phyloP scores from a whole-genome alignment of 2,797 vertebrate genomes.

The Euphonia xanthogaster region DNA sequence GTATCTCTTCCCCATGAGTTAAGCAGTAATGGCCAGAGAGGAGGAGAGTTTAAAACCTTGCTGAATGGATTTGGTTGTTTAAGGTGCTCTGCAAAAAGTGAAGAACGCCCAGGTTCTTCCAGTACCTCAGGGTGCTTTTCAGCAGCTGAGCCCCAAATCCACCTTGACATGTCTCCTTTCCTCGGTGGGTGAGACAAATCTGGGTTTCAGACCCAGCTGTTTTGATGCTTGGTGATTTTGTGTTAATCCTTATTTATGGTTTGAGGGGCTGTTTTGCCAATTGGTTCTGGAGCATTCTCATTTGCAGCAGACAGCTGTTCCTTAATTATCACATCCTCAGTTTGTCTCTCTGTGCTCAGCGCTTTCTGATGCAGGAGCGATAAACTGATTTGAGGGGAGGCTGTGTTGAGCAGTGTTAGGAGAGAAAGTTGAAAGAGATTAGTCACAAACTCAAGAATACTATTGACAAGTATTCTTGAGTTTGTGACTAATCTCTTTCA shows the following conservation, averaged over 20 bases:
- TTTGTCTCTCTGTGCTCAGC: not conserved
- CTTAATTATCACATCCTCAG: conserved; percentile 43
- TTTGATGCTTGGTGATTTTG: not conserved
- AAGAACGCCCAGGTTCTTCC: not conserved
- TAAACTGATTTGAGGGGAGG: not conserved
- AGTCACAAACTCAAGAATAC: not conserved
- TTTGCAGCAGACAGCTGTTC: conserved; percentile 72
- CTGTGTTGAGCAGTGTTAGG: not conserved
- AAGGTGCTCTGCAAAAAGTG: not conserved
- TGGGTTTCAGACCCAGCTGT: not conserved
- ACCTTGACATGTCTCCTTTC: not conserved
- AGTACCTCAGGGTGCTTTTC: not conserved
- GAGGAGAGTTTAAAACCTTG: not conserved
- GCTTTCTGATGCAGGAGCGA: not conserved
- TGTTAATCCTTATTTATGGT: not conserved
- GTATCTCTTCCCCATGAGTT: not conserved
- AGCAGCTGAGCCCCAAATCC: not conserved
- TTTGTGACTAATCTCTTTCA: too few species aligned
- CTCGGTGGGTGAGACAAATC: not conserved
- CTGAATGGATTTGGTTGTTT: conserved; percentile 2
- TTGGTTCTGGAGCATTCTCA: conserved; percentile 32
- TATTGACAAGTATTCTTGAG: too few species aligned
- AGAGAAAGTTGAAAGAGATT: not conserved
- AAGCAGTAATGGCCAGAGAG: not conserved
- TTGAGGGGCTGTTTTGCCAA: not conserved